Conservation (phyloP, 2,113 vertebrate genomes). For the Climacteris rufus region DNA sequence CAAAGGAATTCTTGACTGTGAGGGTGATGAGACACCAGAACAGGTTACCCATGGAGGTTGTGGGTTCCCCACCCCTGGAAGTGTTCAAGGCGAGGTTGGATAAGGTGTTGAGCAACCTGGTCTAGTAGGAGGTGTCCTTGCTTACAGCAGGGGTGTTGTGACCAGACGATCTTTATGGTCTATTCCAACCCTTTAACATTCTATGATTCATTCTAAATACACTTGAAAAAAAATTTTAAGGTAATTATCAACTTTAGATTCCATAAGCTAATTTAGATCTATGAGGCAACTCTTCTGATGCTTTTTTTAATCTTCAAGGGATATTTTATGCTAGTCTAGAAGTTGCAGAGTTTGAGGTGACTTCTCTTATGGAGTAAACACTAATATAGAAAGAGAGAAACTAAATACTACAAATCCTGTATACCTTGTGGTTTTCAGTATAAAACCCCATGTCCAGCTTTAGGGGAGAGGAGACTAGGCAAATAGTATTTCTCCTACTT, state of each 20-base stretch:
- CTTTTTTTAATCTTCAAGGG: neutral
- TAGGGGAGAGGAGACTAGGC: neutral
- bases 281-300: neutral
- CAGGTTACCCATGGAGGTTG: neutral
- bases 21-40: neutral
- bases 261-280: neutral
- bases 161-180: neutral
- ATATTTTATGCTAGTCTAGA: neutral
- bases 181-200: accelerated
- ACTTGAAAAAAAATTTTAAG: neutral
- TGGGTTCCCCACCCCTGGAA: neutral
- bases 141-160: neutral
- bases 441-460: neutral
- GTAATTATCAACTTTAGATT: neutral
- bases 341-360: neutral
- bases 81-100: neutral
- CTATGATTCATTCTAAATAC: neutral
- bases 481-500: neutral
- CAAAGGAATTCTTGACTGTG: neutral
- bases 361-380: neutral
- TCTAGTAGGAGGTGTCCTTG: neutral
- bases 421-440: neutral
- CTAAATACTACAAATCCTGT: neutral
- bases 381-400: neutral
- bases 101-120: neutral